A percentile compares a stretch with the other conserved stretches of the same genome.
Evolutionary conservation across 1,140 invertebrate species (phyloP).

Genomic region (Philotrypesis tridentata): DNA sequence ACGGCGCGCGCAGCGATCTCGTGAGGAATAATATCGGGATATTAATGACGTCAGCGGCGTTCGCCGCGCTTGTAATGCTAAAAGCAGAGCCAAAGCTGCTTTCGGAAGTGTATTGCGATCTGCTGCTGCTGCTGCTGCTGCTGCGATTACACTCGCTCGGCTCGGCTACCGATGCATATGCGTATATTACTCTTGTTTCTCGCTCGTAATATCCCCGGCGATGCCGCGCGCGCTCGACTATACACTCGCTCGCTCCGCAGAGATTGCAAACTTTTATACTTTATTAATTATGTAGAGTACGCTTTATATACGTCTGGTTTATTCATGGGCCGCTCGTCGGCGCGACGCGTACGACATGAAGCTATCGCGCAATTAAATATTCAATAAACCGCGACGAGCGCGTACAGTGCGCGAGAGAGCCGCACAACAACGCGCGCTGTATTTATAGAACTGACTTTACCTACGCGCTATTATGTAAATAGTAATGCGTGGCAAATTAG

Average conservation of each 20-base stretch:
- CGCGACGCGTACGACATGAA: not conserved
- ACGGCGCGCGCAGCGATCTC: not conserved
- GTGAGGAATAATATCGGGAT: conserved; percentile 25
- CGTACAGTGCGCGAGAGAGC: not conserved
- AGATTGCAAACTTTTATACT: not conserved
- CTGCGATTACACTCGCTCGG: too few species aligned
- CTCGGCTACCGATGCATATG: not conserved
- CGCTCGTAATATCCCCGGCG: too few species aligned
- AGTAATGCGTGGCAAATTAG: not conserved
- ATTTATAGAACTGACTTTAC: conserved; percentile 21
- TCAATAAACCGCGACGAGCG: not conserved
- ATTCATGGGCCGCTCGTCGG: not conserved
- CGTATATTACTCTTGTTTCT: not conserved
- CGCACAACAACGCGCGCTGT: not conserved
- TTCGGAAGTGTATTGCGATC: conserved; percentile 27
- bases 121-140: too few species aligned
- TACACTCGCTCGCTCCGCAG: too few species aligned
- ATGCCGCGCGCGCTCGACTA: too few species aligned
- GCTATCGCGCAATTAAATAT: not conserved
- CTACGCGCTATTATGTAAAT: conserved; percentile 14
- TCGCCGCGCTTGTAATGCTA: conserved; percentile 1
- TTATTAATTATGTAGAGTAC: conserved; percentile 11
- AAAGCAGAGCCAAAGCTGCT: conserved; percentile 13
- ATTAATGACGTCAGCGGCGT: conserved; percentile 33
- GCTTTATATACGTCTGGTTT: not conserved